These are phyloP conservation scores for Lacerta viridis DNA, from an alignment of 2,797 vertebrate species.

Conservation along the genomic window DNA sequence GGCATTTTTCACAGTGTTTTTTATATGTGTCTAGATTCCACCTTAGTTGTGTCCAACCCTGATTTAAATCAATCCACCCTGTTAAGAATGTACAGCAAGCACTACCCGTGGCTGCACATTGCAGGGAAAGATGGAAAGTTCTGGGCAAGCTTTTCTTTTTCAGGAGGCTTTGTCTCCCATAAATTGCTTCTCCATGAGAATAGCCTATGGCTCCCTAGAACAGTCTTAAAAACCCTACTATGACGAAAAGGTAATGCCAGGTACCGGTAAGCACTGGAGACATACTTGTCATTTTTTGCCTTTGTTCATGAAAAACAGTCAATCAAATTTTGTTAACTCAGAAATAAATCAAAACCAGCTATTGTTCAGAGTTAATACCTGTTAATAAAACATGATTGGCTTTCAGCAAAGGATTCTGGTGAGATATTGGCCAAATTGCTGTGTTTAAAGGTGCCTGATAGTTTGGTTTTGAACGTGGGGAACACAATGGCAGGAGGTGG, in stretches of 20 bases:
- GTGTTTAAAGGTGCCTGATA: neutral
- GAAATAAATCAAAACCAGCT: neutral
- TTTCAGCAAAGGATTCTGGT: constrained; percentile 12
- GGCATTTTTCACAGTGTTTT: too few species aligned
- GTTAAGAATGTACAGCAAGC: neutral
- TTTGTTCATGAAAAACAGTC: neutral
- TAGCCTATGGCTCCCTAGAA: neutral
- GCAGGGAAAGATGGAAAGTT: too few species aligned
- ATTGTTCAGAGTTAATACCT: neutral
- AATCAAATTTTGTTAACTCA: neutral
- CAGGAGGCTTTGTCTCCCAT: neutral
- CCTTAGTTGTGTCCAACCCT: too few species aligned
- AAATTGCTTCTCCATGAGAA: neutral
- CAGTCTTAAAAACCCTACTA: neutral
- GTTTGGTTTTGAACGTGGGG: neutral
- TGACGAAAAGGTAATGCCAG: too few species aligned
- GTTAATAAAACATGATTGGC: neutral
- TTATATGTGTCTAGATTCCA: too few species aligned
- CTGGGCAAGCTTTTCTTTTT: neutral
- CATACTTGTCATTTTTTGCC: neutral
- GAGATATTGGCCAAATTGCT: neutral
- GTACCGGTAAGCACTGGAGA: neutral
- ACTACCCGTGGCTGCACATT: too few species aligned
- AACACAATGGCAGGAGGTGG: neutral
- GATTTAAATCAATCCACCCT: too few species aligned